Conservation (phyloP, 1,140 invertebrate genomes). For the Heliothis subflexa region DNA sequence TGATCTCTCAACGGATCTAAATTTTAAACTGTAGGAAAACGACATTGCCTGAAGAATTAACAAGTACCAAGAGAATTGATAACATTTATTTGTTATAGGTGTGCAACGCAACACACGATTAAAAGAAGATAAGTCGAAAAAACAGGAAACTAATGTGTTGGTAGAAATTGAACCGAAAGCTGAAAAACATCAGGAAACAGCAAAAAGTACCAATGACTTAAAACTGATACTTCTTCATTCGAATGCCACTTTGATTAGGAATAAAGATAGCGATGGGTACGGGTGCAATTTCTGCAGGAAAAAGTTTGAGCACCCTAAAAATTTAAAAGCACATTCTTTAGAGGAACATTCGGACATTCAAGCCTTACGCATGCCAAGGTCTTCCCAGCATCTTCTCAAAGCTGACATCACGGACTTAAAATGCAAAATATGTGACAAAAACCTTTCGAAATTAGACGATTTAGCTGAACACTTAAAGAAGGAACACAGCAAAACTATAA, state of each 20-base stretch:
- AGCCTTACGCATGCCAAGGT: slow-evolving; percentile 38
- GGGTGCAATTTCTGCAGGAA: slow-evolving; percentile 59
- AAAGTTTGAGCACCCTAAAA: slow-evolving; percentile 38
- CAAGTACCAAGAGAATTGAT: slow-evolving; percentile 2
- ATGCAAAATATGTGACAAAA: slow-evolving; percentile 56
- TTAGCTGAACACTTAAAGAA: slow-evolving; percentile 56
- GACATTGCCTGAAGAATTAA: neutral
- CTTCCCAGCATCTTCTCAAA: slow-evolving; percentile 35
- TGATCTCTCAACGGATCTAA: neutral
- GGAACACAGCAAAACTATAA: slow-evolving; percentile 48
- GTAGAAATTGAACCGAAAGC: slow-evolving; percentile 22
- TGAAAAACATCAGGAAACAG: slow-evolving; percentile 26
- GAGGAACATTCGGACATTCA: slow-evolving; percentile 52
- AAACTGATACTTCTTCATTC: slow-evolving; percentile 59
- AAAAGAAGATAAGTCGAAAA: slow-evolving; percentile 40
- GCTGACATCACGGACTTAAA: slow-evolving; percentile 59
- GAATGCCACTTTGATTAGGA: slow-evolving; percentile 62
- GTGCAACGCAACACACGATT: slow-evolving; percentile 36
- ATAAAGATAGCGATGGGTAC: slow-evolving; percentile 58
- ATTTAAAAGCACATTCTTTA: slow-evolving; percentile 56
- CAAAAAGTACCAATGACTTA: slow-evolving; percentile 52
- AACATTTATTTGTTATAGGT: slow-evolving; percentile 54
- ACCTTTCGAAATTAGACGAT: slow-evolving; percentile 50
- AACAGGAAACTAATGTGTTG: slow-evolving; percentile 20
- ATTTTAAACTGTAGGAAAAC: neutral